Evolutionary conservation across 2,113 vertebrate species (phyloP), one percentile per base, ranked within the genome.

Genomic region (Myxocyprinus asiaticus): DNA sequence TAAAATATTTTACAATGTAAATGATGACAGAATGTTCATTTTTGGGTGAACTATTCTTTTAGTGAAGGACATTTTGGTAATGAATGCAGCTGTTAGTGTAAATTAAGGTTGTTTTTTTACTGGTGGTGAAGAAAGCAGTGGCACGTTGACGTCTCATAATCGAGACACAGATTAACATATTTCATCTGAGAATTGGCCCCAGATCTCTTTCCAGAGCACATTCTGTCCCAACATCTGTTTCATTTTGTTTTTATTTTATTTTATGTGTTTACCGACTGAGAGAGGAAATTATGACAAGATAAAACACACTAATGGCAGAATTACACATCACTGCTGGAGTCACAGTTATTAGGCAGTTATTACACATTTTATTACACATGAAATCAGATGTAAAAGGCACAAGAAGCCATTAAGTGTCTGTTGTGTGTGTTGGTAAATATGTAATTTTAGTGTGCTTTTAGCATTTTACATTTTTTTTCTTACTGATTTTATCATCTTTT

Each of bases 281-380:
- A 56, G 64, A 67, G 5, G 58, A 66, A 67, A 4, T 53, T 80
- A 89, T 87, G 84, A 77, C 80, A 86, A 65, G 55, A 73, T 15
- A 47, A 73, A 72, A 56, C 4, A n/a, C 53, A 56, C 12, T 56
- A 56, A 56, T 56, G 53, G 14, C 53, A 56, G 4, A 5, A 56
- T 56, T 14, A 12, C 53, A 56, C 6, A 5, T 55, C 11, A 55
- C 6, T 48, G 47, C 47, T 48, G 47, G 47, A 48, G 53, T 55
- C 53, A 5, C 12, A 56, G 11, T 56, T n/a, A 33, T 33, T 33
- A 33, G 22, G 22, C 22, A 33, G 22, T 33, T 33, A 33, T 33
- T 33, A 33, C 22, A 33, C 22, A 33, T 33, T 33, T 33, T 33
- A 33, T 33, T 33, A 33, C 22, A 33, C 22, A 33, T 33, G 22